phyloP scores from a whole-genome alignment of 1,140 invertebrate genomes.

The Saccostrea cuccullata region DNA sequence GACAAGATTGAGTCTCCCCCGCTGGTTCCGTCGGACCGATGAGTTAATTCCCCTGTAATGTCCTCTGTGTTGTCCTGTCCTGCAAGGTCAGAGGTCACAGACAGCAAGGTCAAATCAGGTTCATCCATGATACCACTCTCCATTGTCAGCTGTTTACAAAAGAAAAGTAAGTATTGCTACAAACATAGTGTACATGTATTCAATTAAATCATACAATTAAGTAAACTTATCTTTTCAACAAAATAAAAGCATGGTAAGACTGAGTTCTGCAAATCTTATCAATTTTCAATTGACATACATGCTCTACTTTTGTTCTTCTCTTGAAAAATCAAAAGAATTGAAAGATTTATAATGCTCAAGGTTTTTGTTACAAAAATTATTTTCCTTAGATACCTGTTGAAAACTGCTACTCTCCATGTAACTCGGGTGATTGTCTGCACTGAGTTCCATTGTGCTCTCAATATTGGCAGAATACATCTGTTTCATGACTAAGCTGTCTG shows the following conservation, averaged over 20 bases:
- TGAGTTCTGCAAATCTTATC: background rate
- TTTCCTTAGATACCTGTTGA: background rate
- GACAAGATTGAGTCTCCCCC: slow-evolving; percentile 61
- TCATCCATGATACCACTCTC: slow-evolving; percentile 64
- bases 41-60: slow-evolving; percentile 49
- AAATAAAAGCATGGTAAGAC: background rate
- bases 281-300: background rate
- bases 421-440: background rate
- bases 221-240: background rate
- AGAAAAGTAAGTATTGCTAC: background rate
- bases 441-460: background rate
- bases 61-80: slow-evolving; percentile 43
- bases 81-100: slow-evolving; percentile 52
- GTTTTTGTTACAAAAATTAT: background rate
- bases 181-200: background rate
- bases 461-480: background rate
- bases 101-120: slow-evolving; percentile 59
- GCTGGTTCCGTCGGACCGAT: slow-evolving; percentile 40
- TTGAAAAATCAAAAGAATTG: no score
- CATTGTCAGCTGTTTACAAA: slow-evolving; percentile 52
- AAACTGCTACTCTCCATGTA: background rate
- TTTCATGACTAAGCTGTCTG: background rate
- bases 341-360: background rate
- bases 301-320: background rate
- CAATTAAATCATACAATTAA: background rate